These are phyloP conservation scores for sheep (Ovis aries) DNA, from an alignment of 2,113 vertebrate genomes.

Conservation along the genomic window ARS-UI_Ramb_v3.0 NC_056063.1:22164001-22164500, in stretches of 20 bases:
- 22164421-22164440: background rate
- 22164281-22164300: background rate
- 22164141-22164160: background rate
- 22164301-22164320: background rate
- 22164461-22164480: background rate
- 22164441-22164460: background rate
- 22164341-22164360: background rate
- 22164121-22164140: background rate
- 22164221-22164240: background rate
- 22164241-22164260: background rate
- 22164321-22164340: background rate
- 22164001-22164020: background rate
- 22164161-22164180: too few species aligned
- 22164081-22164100: background rate
- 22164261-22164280: background rate
- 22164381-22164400: background rate
- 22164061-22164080: background rate
- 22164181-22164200: background rate
- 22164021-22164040: background rate
- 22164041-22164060: background rate
- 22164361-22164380: background rate
- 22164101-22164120: background rate
- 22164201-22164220: background rate
- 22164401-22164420: background rate
- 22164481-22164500: background rate